A percentile compares a stretch with the other conserved stretches of the same genome.
phyloP scores from a whole-genome alignment of 2,113 vertebrate species.

The Myotis yumanensis region DNA sequence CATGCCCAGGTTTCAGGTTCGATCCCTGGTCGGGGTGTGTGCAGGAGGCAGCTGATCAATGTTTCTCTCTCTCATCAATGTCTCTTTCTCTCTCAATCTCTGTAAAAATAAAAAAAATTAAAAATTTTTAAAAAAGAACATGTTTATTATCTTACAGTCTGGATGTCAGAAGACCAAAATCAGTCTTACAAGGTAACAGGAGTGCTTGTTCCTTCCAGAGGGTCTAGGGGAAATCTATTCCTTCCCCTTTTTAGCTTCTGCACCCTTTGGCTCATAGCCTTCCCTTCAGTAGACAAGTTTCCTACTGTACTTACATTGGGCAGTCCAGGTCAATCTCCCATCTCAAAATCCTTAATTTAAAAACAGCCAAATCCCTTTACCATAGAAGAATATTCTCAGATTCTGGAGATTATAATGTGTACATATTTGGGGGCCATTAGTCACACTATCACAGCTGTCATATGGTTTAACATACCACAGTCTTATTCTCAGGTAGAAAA shows the following conservation, averaged over 20 bases:
- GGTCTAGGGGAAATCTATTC: background rate
- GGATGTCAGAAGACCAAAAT: background rate
- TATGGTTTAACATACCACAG: background rate
- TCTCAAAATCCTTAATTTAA: background rate
- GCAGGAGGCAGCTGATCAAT: too few relatives aligned
- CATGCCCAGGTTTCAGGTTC: too few relatives aligned
- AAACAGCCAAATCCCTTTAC: background rate
- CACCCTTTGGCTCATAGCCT: background rate
- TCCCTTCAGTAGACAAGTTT: background rate
- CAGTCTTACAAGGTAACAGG: background rate
- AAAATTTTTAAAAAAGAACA: background rate
- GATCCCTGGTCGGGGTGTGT: too few relatives aligned
- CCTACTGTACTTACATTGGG: background rate
- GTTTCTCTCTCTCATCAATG: too few relatives aligned
- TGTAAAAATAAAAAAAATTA: too few relatives aligned
- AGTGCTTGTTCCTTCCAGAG: background rate
- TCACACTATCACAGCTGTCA: background rate
- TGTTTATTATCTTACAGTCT: background rate
- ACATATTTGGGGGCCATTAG: background rate
- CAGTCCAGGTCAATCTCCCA: background rate
- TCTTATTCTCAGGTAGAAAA: constrained; percentile 19
- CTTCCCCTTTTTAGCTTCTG: too few relatives aligned
- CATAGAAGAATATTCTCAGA: background rate
- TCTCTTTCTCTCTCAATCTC: too few relatives aligned
- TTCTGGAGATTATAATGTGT: background rate